Base-by-base conservation (phyloP, 2,888 invertebrate genomes). In the Pheosia tremula region DNA sequence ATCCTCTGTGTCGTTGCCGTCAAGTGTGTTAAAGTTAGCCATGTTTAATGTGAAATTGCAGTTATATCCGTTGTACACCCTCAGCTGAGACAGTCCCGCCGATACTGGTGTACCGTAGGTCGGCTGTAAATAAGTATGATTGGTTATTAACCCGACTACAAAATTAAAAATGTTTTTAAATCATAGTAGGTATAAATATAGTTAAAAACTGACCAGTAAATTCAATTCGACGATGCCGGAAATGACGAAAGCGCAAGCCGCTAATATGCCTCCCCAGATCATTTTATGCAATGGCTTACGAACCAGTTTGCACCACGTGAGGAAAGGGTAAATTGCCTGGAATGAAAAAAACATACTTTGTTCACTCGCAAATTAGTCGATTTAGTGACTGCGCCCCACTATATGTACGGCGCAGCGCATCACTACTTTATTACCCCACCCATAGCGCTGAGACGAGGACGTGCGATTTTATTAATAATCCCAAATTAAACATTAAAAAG, bases 221-320 rank as follows among this genome's bases (percentile, higher is more conserved):
- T 94, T 86, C 0, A 97, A 81, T 86, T 98, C 97, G 0, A 99
- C 95, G n/a, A 97, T 80, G 4, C 96, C 98, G 1, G 99, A 98
- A 43, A 98, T 93, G n/a, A 97, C 89, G 83, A 99, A 99, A 0
- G 99, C 96, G 0, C 95, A 63, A 0, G 97, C 97, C 0, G 98
- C 98, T 1, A 99, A 84, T 36, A 98, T 80, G 53, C 99, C 98
- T 6, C 99, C 99, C 78, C 96, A 94, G 0, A 96, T 96, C 93
- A 99, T 96, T 84, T 98, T 97, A 81, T 98, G 97, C 59, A 99
- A 90, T 0, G 99, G 98, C 60, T 97, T 97, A 60, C 94, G 94
- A 38, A 97, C 87, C 0, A 97, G 79, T 60, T 94, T 94, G 62
- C 96, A 93, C 88, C 96, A 96, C 1, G 94, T 94, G 60, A 98